Evolutionary conservation across 2,888 invertebrate genomes (phyloP).

Genomic region (Clepsis dumicolana): DNA sequence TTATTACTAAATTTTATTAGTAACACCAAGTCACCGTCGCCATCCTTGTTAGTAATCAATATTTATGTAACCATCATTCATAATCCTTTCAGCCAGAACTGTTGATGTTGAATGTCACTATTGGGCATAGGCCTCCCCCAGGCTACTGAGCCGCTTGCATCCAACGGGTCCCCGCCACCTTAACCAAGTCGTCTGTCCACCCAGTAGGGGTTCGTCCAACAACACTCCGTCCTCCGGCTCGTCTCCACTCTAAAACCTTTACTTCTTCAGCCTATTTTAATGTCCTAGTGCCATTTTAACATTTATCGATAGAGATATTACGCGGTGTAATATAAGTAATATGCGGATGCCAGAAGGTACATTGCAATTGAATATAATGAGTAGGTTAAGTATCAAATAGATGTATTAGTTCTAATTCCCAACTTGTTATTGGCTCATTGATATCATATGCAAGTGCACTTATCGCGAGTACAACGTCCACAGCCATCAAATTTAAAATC

Average conservation of each 20-base stretch:
- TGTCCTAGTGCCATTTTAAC: neutral
- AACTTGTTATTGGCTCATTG: constrained; percentile 12
- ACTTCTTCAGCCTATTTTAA: too few species aligned
- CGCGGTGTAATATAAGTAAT: neutral
- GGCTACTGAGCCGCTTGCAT: too few species aligned
- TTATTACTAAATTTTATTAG: constrained; percentile 35
- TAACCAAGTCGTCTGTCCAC: too few species aligned
- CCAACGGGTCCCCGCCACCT: too few species aligned
- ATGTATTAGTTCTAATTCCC: constrained; percentile 21
- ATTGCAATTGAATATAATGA: neutral
- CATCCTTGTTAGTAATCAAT: constrained; percentile 15
- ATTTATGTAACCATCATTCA: too few species aligned
- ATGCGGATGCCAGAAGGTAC: neutral
- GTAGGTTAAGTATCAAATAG: constrained; percentile 2
- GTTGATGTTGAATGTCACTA: too few species aligned
- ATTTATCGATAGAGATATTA: neutral
- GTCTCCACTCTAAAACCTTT: too few species aligned
- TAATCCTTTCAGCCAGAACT: too few species aligned
- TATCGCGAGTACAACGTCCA: constrained; percentile 19
- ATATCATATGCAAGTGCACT: constrained; percentile 23
- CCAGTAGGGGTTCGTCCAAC: too few species aligned
- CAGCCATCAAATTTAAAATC: constrained; percentile 26
- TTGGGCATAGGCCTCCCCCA: too few species aligned
- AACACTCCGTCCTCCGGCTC: too few species aligned
- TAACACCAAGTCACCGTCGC: constrained; percentile 29